A percentile compares a stretch with the other conserved stretches of the same genome.
Conservation (phyloP, 2,113 vertebrate genomes). For the Nothobranchius kuhntae region DNA sequence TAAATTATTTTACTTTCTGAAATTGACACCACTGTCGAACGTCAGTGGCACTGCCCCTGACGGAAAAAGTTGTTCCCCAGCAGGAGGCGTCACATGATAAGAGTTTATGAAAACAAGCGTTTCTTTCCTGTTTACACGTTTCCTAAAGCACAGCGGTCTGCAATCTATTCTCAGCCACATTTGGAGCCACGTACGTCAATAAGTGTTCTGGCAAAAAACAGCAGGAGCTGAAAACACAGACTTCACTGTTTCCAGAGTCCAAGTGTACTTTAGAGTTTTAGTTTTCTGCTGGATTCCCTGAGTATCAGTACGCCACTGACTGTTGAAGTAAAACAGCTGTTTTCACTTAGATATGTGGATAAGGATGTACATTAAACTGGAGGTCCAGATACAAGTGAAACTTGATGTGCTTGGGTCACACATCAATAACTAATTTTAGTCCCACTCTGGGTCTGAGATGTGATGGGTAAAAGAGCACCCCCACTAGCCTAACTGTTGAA, state of each 20-base stretch:
- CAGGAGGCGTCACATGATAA: background rate
- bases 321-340: slow-evolving; percentile 1
- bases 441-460: slow-evolving; percentile 22
- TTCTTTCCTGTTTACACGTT: slow-evolving; percentile 1
- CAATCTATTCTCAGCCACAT: slow-evolving; percentile 6
- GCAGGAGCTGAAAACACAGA: slow-evolving; percentile 7
- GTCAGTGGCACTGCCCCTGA: slow-evolving; percentile 3
- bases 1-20: slow-evolving; percentile 35
- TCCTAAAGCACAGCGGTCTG: background rate
- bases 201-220: background rate
- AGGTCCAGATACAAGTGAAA: slow-evolving; percentile 8
- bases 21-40: slow-evolving; percentile 8
- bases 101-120: slow-evolving; percentile 1
- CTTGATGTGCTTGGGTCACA: slow-evolving; percentile 38
- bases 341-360: background rate
- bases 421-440: slow-evolving; percentile 41
- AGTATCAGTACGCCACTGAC: background rate
- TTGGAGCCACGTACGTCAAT: background rate
- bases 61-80: background rate
- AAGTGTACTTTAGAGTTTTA: background rate
- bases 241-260: background rate
- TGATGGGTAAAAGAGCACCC: background rate
- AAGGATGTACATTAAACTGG: slow-evolving; percentile 30
- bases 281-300: background rate
- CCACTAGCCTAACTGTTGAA: slow-evolving; percentile 22